Conservation (phyloP, 2,888 invertebrate species). For the Athalia rosae region DNA sequence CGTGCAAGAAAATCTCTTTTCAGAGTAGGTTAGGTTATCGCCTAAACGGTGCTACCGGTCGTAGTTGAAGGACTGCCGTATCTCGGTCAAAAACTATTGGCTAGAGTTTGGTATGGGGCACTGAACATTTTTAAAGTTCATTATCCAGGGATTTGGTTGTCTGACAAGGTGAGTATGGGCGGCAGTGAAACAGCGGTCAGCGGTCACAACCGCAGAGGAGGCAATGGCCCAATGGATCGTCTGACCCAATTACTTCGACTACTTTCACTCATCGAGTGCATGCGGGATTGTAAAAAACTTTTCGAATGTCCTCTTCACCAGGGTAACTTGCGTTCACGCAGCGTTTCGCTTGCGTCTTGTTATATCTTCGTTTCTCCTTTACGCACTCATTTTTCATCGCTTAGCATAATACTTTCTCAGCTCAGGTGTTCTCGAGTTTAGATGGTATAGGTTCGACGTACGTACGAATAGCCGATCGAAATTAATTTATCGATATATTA, state of each 20-base stretch:
- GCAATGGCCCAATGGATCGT: slow-evolving; percentile 51
- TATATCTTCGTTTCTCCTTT: background rate
- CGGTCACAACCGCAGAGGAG: slow-evolving; percentile 32
- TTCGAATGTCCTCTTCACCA: slow-evolving; percentile 21
- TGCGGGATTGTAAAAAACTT: background rate
- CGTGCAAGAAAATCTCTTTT: too few species aligned
- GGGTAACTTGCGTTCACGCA: background rate
- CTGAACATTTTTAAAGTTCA: too few species aligned
- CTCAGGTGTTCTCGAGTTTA: slow-evolving; percentile 4
- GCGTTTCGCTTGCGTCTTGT: slow-evolving; percentile 22
- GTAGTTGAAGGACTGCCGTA: too few species aligned
- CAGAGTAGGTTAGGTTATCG: too few species aligned
- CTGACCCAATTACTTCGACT: slow-evolving; percentile 58
- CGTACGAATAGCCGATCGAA: background rate
- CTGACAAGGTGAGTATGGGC: background rate
- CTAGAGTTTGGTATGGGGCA: too few species aligned
- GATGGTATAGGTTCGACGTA: background rate
- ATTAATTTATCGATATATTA: background rate
- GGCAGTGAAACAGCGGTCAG: slow-evolving; percentile 12
- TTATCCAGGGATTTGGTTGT: too few species aligned
- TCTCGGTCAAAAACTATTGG: too few species aligned
- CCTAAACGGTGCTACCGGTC: too few species aligned
- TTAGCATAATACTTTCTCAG: slow-evolving; percentile 43
- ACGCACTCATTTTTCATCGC: background rate
- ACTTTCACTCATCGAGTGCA: slow-evolving; percentile 65